A percentile compares a stretch with the other conserved stretches of the same genome.
phyloP scores from a whole-genome alignment of 2,113 vertebrate genomes.

The Apteryx mantelli region DNA sequence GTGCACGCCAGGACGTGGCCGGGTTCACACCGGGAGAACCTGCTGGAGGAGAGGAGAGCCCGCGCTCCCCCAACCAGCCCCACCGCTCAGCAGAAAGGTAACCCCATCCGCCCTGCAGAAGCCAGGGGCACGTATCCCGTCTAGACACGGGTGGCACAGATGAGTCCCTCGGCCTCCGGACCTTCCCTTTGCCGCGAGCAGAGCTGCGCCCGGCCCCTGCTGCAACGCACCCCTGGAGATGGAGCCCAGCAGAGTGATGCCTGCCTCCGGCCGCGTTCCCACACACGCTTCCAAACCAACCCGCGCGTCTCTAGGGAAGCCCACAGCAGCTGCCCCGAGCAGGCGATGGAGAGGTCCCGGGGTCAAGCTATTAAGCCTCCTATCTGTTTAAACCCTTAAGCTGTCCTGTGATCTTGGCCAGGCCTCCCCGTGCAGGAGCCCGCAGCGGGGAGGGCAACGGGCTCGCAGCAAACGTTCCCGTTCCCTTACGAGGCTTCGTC shows the following conservation, averaged over 20 bases:
- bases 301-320: not conserved
- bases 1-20: fast-evolving
- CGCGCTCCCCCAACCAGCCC: not conserved
- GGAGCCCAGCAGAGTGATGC: not conserved
- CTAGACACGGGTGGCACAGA: too few species aligned
- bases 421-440: not conserved
- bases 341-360: not conserved
- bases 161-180: not conserved
- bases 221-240: fast-evolving
- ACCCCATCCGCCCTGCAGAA: not conserved
- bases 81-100: not conserved
- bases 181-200: fast-evolving
- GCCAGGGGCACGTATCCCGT: not conserved
- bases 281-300: not conserved
- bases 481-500: not conserved
- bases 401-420: constrained; percentile 6
- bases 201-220: not conserved
- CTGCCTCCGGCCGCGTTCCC: not conserved
- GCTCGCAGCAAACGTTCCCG: not conserved
- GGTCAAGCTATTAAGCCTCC: constrained; percentile 30
- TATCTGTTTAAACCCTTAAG: constrained; percentile 9
- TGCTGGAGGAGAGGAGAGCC: not conserved
- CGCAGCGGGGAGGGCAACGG: not conserved
- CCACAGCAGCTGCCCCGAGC: not conserved
- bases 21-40: not conserved